Evolutionary conservation across 2,113 vertebrate genomes (phyloP), one percentile per base, ranked within the genome.

Genomic region (Odobenus rosmarus): DNA sequence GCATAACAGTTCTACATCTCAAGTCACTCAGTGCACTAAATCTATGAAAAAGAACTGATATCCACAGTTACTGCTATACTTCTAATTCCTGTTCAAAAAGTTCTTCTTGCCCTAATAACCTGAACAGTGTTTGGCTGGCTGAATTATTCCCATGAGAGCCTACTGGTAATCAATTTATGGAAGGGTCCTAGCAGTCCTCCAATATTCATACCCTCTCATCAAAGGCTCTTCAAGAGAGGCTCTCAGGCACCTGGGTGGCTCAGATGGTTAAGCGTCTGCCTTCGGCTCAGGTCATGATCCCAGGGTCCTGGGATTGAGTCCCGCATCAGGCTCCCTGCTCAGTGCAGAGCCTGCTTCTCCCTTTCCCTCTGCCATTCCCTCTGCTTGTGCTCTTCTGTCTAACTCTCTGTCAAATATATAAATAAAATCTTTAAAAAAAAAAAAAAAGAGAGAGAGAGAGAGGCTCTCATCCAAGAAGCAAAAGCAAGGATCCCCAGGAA

Each of bases 51-150:
- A 97, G 91, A 94, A 90, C 64, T 96, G 84, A 92, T 69, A 82
- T 33, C 53, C 33, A 97, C 21, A 85, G 28, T 53, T 93, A 89
- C 0, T 87, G 77, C 42, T 96, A 3, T 85, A 92, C 28, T 86
- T 91, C 64, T 82, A 28, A 91, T 61, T 86, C 36, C 15, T 76
- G 6, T 77, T 86, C 61, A 97, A 87, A 97, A 93, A 81, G 62
- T 3, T 93, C 53, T 21, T 87, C 9, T 64, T 62, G 57, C 31
- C n/a, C 33, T n/a, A 96, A 77, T 53, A 95, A 90, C 87, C 53
- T 96, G 55, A 96, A 79, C 19, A 87, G n/a, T 90, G 23, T 71
- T 84, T 94, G 74, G 64, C 5, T 74, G 76, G 69, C 53, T 92
- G 16, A 95, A 93, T 92, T 77, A 93, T 71, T 91, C 51, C 59